Base-by-base conservation (phyloP, 2,113 vertebrate genomes). In the Atrichornis clamosus region DNA sequence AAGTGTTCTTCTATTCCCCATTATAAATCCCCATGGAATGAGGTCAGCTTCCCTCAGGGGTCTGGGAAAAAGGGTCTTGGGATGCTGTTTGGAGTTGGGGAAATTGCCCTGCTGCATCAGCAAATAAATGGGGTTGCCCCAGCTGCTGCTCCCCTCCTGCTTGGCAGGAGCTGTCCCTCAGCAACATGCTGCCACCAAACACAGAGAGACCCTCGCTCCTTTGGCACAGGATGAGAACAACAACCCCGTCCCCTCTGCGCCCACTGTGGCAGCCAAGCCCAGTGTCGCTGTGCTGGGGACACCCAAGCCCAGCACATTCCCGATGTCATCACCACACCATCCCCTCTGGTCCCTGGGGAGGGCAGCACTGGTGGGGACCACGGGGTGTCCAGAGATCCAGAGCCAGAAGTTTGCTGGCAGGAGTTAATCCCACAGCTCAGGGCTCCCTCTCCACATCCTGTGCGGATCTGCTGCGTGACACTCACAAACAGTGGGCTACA, bases 201-300 rank as follows among this genome's bases (percentile, higher is more conserved):
- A 4, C 68, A 1, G 24, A 35, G 63, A 14, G n/a, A 73, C 21
- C 52, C 10, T 41, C 21, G 0, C 30, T 37, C n/a, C 1, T 41
- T 4, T 16, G 8, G 16, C n/a, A n/a, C 20, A 6, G 17, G 37
- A 22, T 20, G n/a, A 86, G 26, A 64, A 44, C 33, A 80, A 58
- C 1, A 10, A 64, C 7, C 7, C 16, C 1, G 1, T 28, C 20
- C 37, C 12, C 1, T 63, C 67, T 0, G 2, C 1, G 11, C 9
- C 30, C 53, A 3, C 16, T 4, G 2, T 5, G 4, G 5, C 39
- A 27, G 30, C 69, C 70, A 46, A 68, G 37, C 3, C 39, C 10
- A 4, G 1, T 0, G 0, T 11, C 42, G 62, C 1, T 0, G 0
- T 15, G 55, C 0, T 10, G 22, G 77, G 74, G 44, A 64, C 69